A percentile compares a stretch with the other conserved stretches of the same genome.
Conservation (phyloP, 2,797 vertebrate genomes). For the Selene dorsalis region DNA sequence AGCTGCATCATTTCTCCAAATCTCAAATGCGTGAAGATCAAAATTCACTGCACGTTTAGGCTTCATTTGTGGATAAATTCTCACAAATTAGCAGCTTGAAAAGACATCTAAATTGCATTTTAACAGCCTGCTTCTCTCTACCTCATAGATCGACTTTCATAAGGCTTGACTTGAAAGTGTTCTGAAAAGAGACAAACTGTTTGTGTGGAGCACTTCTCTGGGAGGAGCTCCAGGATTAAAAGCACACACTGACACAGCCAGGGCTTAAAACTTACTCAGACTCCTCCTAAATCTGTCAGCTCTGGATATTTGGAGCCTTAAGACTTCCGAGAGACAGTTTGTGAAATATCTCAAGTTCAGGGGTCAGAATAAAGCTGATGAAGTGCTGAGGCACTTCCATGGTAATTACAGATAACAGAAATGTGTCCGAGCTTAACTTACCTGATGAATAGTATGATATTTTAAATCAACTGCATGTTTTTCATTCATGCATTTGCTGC, state of each 20-base stretch:
- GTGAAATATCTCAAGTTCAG: slow-evolving; percentile 49
- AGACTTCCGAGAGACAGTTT: slow-evolving; percentile 54
- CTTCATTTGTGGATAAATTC: slow-evolving; percentile 29
- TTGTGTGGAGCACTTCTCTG: slow-evolving; percentile 19
- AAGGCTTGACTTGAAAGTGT: slow-evolving; percentile 39
- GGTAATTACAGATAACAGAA: slow-evolving; percentile 56
- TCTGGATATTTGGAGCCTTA: slow-evolving; percentile 46
- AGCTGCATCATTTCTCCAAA: slow-evolving; percentile 1
- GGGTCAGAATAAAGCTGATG: slow-evolving; percentile 63
- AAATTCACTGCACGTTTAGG: slow-evolving; percentile 18
- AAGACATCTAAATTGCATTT: slow-evolving; percentile 51
- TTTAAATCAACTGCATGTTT: slow-evolving; percentile 29
- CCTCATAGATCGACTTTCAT: slow-evolving; percentile 40
- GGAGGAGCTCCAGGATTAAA: slow-evolving; percentile 67
- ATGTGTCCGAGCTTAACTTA: slow-evolving; percentile 7
- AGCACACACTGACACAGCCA: slow-evolving; percentile 43
- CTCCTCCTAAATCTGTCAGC: slow-evolving; percentile 52
- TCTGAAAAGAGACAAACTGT: slow-evolving; percentile 32
- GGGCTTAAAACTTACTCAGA: slow-evolving; percentile 61
- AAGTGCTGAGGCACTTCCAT: slow-evolving; percentile 35
- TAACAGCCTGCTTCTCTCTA: slow-evolving; percentile 26
- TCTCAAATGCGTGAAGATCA: slow-evolving; percentile 11
- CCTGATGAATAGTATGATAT: slow-evolving; percentile 34
- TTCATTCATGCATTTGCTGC: neutral
- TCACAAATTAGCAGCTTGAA: slow-evolving; percentile 48